A percentile compares a stretch with the other conserved stretches of the same genome.
phyloP scores from a whole-genome alignment of 1,140 invertebrate genomes.

The Vollenhovia emeryi region DNA sequence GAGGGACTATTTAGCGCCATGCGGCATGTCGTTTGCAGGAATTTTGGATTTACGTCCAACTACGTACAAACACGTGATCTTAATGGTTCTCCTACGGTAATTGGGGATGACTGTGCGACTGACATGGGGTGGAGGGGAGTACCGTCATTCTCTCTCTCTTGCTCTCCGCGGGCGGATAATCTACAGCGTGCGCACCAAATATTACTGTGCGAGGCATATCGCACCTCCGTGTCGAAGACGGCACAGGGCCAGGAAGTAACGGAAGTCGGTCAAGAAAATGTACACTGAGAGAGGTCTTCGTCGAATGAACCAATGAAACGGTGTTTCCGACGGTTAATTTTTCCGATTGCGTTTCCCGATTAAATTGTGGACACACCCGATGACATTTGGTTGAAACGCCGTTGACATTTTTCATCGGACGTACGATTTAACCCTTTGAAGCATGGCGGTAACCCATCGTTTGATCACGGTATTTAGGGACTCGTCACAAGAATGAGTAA shows the following conservation, averaged over 20 bases:
- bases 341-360: too few species aligned
- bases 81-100: constrained; percentile 47
- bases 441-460: too few species aligned
- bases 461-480: too few species aligned
- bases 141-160: not conserved
- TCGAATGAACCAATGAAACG: too few species aligned
- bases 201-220: not conserved
- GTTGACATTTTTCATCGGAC: too few species aligned
- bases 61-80: constrained; percentile 50
- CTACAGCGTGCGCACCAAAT: not conserved
- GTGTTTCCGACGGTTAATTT: too few species aligned
- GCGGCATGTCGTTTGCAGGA: constrained; percentile 38
- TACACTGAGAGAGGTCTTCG: too few species aligned
- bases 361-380: too few species aligned
- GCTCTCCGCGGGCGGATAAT: constrained; percentile 15
- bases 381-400: too few species aligned
- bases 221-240: not conserved
- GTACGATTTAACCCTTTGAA: too few species aligned
- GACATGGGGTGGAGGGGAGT: constrained; percentile 11
- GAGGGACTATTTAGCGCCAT: not conserved
- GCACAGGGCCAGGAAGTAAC: not conserved
- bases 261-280: not conserved
- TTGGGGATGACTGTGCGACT: constrained; percentile 34
- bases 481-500: too few species aligned
- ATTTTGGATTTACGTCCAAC: constrained; percentile 48